Evolutionary conservation across 1,140 invertebrate species (phyloP).

Genomic region (Saccostrea glomerata): DNA sequence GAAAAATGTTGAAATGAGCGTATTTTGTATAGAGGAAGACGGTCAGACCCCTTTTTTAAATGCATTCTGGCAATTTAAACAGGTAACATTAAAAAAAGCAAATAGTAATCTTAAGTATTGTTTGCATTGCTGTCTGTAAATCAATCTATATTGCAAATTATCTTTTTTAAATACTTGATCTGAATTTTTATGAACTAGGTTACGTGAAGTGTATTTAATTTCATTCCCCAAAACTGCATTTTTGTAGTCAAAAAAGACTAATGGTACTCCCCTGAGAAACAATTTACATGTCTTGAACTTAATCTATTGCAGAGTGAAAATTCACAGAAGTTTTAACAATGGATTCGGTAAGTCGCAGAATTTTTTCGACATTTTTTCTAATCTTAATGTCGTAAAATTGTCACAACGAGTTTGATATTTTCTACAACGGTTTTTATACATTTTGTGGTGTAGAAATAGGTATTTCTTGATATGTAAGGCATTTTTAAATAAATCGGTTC

Average conservation of each 20-base stretch:
- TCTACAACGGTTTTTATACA: background rate
- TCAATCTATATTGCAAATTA: slow-evolving; percentile 23
- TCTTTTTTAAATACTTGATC: slow-evolving; percentile 13
- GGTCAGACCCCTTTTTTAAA: background rate
- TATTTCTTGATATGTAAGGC: background rate
- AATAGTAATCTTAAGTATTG: slow-evolving; percentile 23
- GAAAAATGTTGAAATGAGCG: background rate
- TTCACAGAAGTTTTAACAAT: background rate
- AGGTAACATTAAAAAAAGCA: slow-evolving; percentile 2
- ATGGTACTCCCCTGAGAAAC: background rate
- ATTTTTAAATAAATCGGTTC: background rate
- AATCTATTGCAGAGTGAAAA: slow-evolving; percentile 15
- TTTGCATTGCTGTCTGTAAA: background rate
- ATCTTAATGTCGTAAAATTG: background rate
- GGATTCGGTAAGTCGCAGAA: background rate
- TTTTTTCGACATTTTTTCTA: background rate
- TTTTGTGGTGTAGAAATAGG: background rate
- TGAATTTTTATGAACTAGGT: slow-evolving; percentile 7
- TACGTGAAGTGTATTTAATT: background rate
- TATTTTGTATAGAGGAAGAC: background rate
- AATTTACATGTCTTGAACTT: background rate
- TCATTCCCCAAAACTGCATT: slow-evolving; percentile 11
- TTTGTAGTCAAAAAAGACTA: background rate
- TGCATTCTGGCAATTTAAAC: background rate
- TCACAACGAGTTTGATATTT: background rate